Evolutionary conservation across 2,113 vertebrate genomes (phyloP), one percentile per base, ranked within the genome.

Genomic region (Alosa alosa): DNA sequence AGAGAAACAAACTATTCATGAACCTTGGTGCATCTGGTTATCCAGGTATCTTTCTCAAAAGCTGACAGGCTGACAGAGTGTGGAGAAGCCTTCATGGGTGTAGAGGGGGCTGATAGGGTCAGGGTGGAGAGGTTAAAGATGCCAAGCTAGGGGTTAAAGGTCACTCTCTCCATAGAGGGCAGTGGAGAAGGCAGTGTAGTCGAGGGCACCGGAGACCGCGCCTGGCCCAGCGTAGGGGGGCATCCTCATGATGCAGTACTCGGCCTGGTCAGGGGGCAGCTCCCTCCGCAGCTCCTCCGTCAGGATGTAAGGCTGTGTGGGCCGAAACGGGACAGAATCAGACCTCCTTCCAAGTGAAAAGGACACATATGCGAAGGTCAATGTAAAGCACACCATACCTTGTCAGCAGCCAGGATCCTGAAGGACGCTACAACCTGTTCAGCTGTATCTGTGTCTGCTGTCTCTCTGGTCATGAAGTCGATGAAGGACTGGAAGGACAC

Each of bases 401-500:
- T 99, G 90, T 99, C 97, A n/a, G 96, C 93, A 0, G 98, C 97
- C 89, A 99, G 93, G 89, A 99, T 98, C 0, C 95, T 96, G 96
- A 99, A 99, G 90, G 98, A 99, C 31, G 97, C 96, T 6, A 98
- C 97, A 88, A 99, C 98, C 88, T 99, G 98, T 72, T 99, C 97
- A 0, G 98, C 96, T 0, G 98, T 98, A 92, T 99, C 98, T 0
- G 97, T 98, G 89, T 99, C 97, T 0, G 96, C 97, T 0, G 97
- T 99, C 72, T 99, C 98, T 86, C 96, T 94, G 0, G 98, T 98
- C 98, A 99, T 99, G 89, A 99, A 99, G 93, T 99, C 97, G 0
- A 99, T 98, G 90, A 99, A 99, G 50, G 97, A 97, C 91, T 99
- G 98, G 96, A 99, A 99, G 18, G 98, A 98, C 68, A 99, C 97